phyloP scores from a whole-genome alignment of 2,888 invertebrate species.

The Sipunculus nudus region DNA sequence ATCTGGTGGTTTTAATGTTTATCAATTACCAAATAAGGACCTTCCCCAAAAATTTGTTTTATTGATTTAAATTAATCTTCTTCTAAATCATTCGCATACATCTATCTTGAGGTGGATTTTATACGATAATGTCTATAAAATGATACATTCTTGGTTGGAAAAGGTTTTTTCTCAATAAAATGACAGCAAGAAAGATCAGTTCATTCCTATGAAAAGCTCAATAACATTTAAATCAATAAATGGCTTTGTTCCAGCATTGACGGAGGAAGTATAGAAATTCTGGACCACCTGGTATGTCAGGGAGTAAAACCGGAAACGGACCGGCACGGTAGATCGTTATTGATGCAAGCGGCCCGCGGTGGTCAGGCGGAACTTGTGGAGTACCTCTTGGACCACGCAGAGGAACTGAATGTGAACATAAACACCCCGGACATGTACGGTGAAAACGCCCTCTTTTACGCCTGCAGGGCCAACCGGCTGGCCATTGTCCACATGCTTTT shows the following conservation, averaged over 20 bases:
- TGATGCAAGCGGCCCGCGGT: constrained; percentile 42
- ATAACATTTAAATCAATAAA: neutral
- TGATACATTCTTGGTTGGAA: neutral
- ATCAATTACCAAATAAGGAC: too few relatives aligned
- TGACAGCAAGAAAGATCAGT: too few relatives aligned
- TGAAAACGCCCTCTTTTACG: constrained; percentile 43
- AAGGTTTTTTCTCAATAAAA: too few relatives aligned
- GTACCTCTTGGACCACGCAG: constrained; percentile 30
- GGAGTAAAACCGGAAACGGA: constrained; percentile 26
- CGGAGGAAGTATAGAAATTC: constrained; percentile 34
- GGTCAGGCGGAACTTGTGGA: constrained; percentile 31
- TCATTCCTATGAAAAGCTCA: neutral
- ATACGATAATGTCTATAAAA: too few relatives aligned
- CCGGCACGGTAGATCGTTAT: constrained; percentile 26
- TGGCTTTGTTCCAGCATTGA: constrained; percentile 32
- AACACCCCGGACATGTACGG: constrained; percentile 34
- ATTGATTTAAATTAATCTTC: too few relatives aligned
- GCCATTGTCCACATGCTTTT: constrained; percentile 24
- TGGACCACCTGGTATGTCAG: constrained; percentile 26
- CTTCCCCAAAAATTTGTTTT: too few relatives aligned
- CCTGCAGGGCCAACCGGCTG: constrained; percentile 22
- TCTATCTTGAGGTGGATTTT: too few relatives aligned
- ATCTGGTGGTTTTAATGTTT: too few relatives aligned
- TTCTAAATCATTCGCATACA: too few relatives aligned
- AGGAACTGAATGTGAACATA: constrained; percentile 24